Conservation (phyloP, 2,113 vertebrate genomes). For the Pycnonotus jocosus region DNA sequence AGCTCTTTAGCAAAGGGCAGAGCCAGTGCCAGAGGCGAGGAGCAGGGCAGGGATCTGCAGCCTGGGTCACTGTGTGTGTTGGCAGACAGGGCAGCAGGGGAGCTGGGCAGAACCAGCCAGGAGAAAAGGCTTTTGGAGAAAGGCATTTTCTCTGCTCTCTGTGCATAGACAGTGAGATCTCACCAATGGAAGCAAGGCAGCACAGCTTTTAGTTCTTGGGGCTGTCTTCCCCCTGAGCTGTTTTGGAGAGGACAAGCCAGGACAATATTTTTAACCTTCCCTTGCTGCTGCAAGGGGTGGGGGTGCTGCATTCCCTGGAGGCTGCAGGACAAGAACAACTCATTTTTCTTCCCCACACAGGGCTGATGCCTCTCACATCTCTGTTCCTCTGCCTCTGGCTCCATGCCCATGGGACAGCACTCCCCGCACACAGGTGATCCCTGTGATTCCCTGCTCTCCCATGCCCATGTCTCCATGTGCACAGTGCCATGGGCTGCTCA, state of each 20-base stretch:
- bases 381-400: background rate
- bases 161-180: background rate
- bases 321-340: background rate
- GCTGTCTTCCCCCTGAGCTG: background rate
- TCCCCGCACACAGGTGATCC: background rate
- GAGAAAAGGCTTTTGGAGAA: background rate
- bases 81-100: background rate
- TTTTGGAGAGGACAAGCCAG: background rate
- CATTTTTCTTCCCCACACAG: background rate
- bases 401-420: background rate
- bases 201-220: background rate
- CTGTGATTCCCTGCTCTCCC: background rate
- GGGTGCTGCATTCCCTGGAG: background rate
- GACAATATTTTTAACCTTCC: background rate
- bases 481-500: background rate
- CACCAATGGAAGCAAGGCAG: background rate
- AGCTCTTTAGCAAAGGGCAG: conserved; percentile 40
- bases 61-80: background rate
- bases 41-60: background rate
- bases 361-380: background rate
- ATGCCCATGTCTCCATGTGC: rapidly evolving
- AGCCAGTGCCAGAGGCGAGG: background rate
- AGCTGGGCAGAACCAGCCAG: background rate
- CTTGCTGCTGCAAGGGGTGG: background rate
- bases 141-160: background rate